A percentile compares a stretch with the other conserved stretches of the same genome.
These are phyloP conservation scores for Pantelozetes paolii DNA, from an alignment of 2,888 invertebrate species.

Conservation along the genomic window DNA sequence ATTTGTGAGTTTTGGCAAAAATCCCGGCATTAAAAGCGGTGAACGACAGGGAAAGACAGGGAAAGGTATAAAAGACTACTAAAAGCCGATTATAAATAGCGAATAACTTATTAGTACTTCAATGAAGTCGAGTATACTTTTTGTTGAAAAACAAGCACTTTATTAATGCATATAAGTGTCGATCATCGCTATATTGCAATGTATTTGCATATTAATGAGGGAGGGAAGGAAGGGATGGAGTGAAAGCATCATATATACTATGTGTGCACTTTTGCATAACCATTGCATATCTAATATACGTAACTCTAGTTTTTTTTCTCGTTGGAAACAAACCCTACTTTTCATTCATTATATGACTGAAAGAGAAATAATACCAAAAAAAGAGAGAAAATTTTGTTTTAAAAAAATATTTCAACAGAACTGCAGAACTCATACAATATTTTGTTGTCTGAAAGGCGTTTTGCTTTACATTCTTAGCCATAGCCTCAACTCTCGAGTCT, in stretches of 20 bases:
- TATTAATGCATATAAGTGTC: no score
- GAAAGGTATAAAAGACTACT: background rate
- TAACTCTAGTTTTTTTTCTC: background rate
- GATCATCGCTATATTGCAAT: background rate
- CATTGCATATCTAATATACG: background rate
- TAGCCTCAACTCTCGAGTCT: background rate
- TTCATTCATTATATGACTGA: background rate
- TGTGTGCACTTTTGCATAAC: background rate
- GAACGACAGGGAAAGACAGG: background rate
- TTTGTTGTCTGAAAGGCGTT: slow-evolving; percentile 8
- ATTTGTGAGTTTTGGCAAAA: background rate
- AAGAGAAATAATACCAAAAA: background rate
- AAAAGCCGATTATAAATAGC: slow-evolving; percentile 8
- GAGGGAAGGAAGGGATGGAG: background rate
- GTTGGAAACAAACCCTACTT: background rate
- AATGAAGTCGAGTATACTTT: background rate
- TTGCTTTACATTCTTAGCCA: slow-evolving; percentile 1
- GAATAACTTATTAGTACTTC: slow-evolving; percentile 1
- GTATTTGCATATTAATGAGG: background rate
- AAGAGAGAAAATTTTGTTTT: background rate
- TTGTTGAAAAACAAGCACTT: background rate
- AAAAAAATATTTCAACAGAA: background rate
- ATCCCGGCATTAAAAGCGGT: background rate
- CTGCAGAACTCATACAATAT: background rate
- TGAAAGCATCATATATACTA: no score